Evolutionary conservation across 2,797 vertebrate genomes (phyloP).

Genomic region (Ctenochaetus hawaiiensis): DNA sequence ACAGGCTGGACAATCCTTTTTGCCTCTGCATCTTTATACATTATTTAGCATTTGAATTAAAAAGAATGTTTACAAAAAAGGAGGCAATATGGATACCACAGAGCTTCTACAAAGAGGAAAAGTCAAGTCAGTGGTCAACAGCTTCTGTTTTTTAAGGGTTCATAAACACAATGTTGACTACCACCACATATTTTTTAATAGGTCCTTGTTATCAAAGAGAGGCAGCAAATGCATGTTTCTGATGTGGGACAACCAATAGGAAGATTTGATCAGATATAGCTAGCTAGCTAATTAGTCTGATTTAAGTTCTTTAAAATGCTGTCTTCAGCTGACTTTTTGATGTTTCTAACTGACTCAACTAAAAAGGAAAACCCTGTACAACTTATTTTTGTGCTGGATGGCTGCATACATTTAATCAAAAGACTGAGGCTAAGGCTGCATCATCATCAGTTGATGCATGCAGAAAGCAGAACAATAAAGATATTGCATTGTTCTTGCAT

Average conservation of each 20-base stretch:
- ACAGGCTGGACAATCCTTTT: conserved; percentile 15
- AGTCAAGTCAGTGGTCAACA: background rate
- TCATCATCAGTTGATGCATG: background rate
- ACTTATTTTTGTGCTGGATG: no score
- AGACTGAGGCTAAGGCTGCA: background rate
- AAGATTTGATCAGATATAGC: background rate
- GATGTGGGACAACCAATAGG: background rate
- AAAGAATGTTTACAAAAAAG: background rate
- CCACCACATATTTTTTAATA: no score
- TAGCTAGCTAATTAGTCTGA: background rate
- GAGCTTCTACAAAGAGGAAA: background rate
- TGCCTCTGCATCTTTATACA: conserved; percentile 23
- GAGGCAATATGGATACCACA: background rate
- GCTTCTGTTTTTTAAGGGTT: background rate
- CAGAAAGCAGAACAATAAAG: background rate
- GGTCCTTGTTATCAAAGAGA: no score
- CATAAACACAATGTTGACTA: background rate
- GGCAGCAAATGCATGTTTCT: background rate
- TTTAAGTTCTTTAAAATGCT: background rate
- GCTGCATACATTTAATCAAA: background rate
- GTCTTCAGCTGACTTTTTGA: background rate
- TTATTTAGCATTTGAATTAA: conserved; percentile 33
- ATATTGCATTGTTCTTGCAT: background rate
- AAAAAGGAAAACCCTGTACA: no score
- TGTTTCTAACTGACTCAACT: background rate